Conservation (phyloP, 2,113 vertebrate genomes). For the Speoplatyrhinus poulsoni region DNA sequence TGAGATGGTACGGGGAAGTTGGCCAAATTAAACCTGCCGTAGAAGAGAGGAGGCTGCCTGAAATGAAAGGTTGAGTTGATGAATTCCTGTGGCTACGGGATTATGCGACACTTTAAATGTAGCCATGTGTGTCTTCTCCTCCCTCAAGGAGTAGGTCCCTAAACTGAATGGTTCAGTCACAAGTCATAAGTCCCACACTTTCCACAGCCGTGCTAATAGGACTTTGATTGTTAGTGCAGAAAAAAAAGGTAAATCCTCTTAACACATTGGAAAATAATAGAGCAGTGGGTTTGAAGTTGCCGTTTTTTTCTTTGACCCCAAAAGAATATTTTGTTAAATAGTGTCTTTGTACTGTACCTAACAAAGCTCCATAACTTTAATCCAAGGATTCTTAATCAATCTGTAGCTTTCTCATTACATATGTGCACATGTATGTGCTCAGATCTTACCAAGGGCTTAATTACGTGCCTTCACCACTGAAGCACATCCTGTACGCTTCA, state of each 20-base stretch:
- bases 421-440: slow-evolving; percentile 1
- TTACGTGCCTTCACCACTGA: slow-evolving; percentile 58
- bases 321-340: neutral
- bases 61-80: slow-evolving; percentile 56
- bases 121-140: slow-evolving; percentile 63
- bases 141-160: slow-evolving; percentile 46
- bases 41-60: slow-evolving; percentile 25
- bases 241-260: slow-evolving; percentile 46
- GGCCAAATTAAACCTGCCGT: slow-evolving; percentile 64
- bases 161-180: slow-evolving; percentile 25
- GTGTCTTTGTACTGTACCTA: slow-evolving; percentile 21
- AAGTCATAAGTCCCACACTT: slow-evolving; percentile 55
- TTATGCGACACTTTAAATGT: slow-evolving; percentile 61
- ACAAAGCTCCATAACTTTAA: neutral
- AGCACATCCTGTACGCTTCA: slow-evolving; percentile 65
- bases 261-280: slow-evolving; percentile 19
- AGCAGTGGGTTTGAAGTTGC: neutral
- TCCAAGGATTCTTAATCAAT: slow-evolving; percentile 57
- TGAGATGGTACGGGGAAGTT: slow-evolving; percentile 52
- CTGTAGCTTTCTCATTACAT: slow-evolving; percentile 51
- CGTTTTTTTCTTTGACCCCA: too few relatives aligned
- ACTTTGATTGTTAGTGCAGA: slow-evolving; percentile 50
- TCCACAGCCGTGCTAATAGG: slow-evolving; percentile 34
- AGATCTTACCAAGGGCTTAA: slow-evolving; percentile 55
- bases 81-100: slow-evolving; percentile 60